These are phyloP conservation scores for Theristicus caerulescens DNA, from an alignment of 2,113 vertebrate species.

Conservation along the genomic window DNA sequence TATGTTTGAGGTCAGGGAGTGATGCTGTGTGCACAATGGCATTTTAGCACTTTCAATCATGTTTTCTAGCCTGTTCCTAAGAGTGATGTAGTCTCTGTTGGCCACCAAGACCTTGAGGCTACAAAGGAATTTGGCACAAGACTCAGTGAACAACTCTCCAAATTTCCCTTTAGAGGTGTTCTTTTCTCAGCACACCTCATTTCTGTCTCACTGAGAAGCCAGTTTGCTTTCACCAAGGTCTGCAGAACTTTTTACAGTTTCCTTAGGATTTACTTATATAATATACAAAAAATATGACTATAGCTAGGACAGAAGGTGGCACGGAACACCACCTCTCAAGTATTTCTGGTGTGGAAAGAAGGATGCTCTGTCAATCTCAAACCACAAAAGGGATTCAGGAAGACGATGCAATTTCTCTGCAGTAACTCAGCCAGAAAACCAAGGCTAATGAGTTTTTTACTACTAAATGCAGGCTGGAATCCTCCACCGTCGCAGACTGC, in stretches of 20 bases:
- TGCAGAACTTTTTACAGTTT: conserved; percentile 25
- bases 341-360: conserved; percentile 3
- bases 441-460: background rate
- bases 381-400: background rate
- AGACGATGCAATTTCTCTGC: conserved; percentile 1
- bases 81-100: background rate
- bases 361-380: conserved; percentile 21
- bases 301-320: background rate
- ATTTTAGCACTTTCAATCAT: conserved; percentile 28
- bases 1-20: background rate
- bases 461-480: background rate
- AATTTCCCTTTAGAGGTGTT: conserved; percentile 35
- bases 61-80: conserved; percentile 19
- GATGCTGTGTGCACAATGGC: background rate
- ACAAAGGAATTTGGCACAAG: conserved; percentile 38
- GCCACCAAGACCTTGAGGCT: conserved; percentile 22
- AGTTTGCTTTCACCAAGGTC: conserved; percentile 32
- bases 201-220: conserved; percentile 32
- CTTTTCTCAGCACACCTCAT: conserved; percentile 49
- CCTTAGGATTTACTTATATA: background rate
- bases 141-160: background rate
- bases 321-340: background rate
- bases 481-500: rapidly evolving
- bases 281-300: background rate
- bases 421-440: background rate